These are phyloP conservation scores for Strix uralensis DNA, from an alignment of 2,113 vertebrate species.

Conservation along the genomic window DNA sequence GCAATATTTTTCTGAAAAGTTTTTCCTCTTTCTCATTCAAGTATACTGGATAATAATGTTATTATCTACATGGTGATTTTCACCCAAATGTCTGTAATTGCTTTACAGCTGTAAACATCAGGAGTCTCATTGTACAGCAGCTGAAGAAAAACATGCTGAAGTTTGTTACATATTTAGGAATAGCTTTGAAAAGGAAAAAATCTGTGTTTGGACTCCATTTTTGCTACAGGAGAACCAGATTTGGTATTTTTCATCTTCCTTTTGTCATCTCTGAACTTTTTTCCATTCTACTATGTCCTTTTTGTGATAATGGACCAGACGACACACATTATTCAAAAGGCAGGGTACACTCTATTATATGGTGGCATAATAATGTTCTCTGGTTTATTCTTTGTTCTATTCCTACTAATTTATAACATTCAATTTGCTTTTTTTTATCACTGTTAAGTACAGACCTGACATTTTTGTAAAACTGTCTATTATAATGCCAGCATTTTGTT, in stretches of 20 bases:
- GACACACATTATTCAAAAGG: not conserved
- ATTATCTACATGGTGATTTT: conserved; percentile 10
- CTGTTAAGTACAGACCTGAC: not conserved
- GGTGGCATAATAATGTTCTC: conserved; percentile 7
- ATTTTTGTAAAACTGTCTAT: conserved; percentile 15
- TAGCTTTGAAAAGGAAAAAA: not conserved
- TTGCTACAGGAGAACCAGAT: not conserved
- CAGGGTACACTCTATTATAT: conserved; percentile 17
- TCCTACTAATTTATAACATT: conserved; percentile 18
- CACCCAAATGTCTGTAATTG: not conserved
- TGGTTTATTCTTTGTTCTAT: conserved; percentile 33
- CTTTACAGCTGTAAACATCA: conserved; percentile 34
- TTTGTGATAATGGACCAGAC: not conserved
- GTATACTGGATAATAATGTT: not conserved
- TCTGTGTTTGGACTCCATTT: not conserved
- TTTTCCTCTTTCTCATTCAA: not conserved
- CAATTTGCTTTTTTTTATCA: not conserved
- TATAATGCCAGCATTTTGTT: not conserved
- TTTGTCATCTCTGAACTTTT: not conserved
- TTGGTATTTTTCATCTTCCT: not conserved
- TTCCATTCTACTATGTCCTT: not conserved
- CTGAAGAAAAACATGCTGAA: not conserved
- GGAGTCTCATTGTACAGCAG: not conserved
- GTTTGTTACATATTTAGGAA: not conserved
- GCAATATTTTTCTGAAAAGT: not conserved